These are phyloP conservation scores for Monochamus alternatus DNA, from an alignment of 2,888 invertebrate species.

Conservation along the genomic window DNA sequence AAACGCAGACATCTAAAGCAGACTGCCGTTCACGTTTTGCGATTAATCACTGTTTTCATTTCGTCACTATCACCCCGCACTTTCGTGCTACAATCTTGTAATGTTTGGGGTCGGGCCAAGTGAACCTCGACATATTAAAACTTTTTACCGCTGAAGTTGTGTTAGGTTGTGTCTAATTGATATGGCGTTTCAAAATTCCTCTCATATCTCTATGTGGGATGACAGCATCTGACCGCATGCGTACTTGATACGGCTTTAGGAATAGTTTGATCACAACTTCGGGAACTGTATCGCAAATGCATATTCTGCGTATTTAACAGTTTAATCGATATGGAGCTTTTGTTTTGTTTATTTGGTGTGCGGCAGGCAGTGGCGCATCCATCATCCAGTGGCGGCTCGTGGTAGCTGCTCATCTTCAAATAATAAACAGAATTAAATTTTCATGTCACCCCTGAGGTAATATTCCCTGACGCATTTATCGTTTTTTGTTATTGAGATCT, in stretches of 20 bases:
- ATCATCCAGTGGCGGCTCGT: too few relatives aligned
- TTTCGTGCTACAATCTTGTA: conserved; percentile 41
- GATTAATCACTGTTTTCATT: conserved; percentile 19
- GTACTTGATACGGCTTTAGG: conserved; percentile 1
- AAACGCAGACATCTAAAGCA: conserved; percentile 11
- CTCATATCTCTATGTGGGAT: conserved; percentile 19
- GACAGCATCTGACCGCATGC: conserved; percentile 5
- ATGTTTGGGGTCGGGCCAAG: conserved; percentile 40
- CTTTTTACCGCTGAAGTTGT: conserved; percentile 32
- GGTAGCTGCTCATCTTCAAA: too few relatives aligned
- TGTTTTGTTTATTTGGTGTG: too few relatives aligned
- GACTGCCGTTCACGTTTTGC: conserved; percentile 13
- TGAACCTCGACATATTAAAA: conserved; percentile 37
- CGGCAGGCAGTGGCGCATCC: too few relatives aligned
- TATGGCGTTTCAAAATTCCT: conserved; percentile 16
- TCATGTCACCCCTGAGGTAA: too few relatives aligned
- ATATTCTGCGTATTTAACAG: conserved; percentile 2
- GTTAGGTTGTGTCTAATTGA: conserved; percentile 46
- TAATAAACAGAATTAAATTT: too few relatives aligned
- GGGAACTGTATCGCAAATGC: conserved; percentile 6
- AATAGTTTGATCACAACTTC: conserved; percentile 21
- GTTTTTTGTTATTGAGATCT: too few relatives aligned
- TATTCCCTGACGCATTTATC: too few relatives aligned
- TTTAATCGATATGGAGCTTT: too few relatives aligned
- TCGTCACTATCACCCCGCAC: conserved; percentile 41